Conservation (phyloP, 2,888 invertebrate species). For the Ormyrus nitidulus region DNA sequence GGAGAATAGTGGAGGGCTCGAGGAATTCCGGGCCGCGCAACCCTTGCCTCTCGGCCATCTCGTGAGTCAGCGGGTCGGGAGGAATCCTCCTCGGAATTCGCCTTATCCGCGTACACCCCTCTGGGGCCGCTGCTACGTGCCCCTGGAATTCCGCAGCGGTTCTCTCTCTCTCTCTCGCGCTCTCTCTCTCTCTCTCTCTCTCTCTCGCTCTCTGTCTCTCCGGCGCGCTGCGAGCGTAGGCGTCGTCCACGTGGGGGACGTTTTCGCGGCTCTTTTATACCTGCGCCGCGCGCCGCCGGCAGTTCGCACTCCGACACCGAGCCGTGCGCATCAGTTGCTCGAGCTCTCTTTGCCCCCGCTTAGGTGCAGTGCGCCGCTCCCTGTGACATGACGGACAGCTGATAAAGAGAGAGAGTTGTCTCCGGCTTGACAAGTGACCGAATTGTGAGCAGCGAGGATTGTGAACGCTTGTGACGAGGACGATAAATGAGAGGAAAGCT, state of each 20-base stretch:
- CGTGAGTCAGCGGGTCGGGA: too few relatives aligned
- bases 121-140: not conserved
- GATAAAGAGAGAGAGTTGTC: not conserved
- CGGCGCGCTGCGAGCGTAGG: not conserved
- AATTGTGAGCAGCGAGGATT: not conserved
- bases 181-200: not conserved
- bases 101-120: not conserved
- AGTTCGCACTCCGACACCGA: slow-evolving; percentile 45
- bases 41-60: too few relatives aligned
- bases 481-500: too few relatives aligned
- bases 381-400: not conserved
- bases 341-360: too few relatives aligned
- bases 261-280: slow-evolving; percentile 42
- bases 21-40: too few relatives aligned
- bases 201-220: not conserved
- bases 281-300: slow-evolving; percentile 38
- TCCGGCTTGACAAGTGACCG: not conserved
- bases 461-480: too few relatives aligned
- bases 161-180: not conserved
- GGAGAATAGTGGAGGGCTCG: too few relatives aligned
- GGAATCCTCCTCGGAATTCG: not conserved
- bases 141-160: slow-evolving; percentile 39
- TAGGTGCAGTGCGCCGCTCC: not conserved
- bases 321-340: not conserved
- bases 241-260: slow-evolving; percentile 41